Evolutionary conservation across 2,888 invertebrate species (phyloP), one percentile per base, ranked within the genome.

Genomic region (Masnerella sp.): DNA sequence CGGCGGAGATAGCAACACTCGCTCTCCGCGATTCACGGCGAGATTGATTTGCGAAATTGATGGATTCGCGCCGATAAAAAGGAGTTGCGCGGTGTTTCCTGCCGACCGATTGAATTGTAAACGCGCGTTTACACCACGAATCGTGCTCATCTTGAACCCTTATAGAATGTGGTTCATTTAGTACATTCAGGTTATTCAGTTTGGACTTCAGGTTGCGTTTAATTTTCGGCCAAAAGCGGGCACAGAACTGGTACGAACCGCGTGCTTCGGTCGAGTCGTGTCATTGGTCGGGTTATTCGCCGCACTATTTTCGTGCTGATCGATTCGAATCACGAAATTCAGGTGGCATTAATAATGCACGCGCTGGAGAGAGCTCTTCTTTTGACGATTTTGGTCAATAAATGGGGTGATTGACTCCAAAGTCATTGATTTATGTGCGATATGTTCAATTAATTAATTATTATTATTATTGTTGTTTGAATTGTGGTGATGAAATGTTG

Each of bases 261-360:
- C 15, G 8, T 32, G 45, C 34, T 49, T 67, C 49, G 18, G 7
- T 9, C 25, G 34, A 34, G 4, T 34, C 18, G 54, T 54, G 42
- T 51, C 58, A 51, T 58, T 67, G 56, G 49, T 58, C 68, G 52
- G 42, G 25, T 59, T 43, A 30, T 36, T 18, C 11, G 28, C 14
- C 28, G 34, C 30, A 51, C 59, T 59, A 59, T 68, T 68, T 59
- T 68, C 28, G 43, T 30, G 18, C 42, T 14, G 42, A 68, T 68
- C 68, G 68, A 68, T 68, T 68, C 32, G 43, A 58, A 43, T 43
- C 51, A 20, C 68, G 51, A 52, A 52, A 59, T 51, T 51, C 52
- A 38, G 17, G 11, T 15, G 36, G n/a, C 49, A 51, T 67, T 15
- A 67, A 67, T 67, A 58, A 67, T 67, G 17, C 34, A 67, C 0